Conservation (phyloP, 1,140 invertebrate genomes). For the Aphidius gifuensis region DNA sequence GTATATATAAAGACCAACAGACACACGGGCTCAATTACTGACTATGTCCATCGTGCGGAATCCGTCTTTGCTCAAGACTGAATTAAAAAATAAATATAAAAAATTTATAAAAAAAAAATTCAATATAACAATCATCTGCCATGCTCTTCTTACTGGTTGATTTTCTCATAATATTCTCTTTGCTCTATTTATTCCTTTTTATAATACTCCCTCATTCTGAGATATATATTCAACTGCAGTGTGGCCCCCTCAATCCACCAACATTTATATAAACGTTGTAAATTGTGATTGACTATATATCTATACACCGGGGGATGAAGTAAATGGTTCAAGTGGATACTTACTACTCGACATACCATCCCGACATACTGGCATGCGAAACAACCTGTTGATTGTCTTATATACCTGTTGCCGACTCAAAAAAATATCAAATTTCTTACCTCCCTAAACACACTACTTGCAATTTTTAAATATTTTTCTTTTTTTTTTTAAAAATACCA, state of each 20-base stretch:
- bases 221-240: not conserved
- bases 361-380: slow-evolving; percentile 42
- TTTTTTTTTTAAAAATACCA: not conserved
- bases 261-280: too few species aligned
- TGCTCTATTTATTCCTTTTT: too few species aligned
- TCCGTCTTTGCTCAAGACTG: not conserved
- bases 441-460: slow-evolving; percentile 21
- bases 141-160: not conserved
- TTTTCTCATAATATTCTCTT: not conserved
- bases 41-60: slow-evolving; percentile 6
- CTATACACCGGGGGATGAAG: slow-evolving; percentile 21
- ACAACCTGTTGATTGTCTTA: slow-evolving; percentile 50
- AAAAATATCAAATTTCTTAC: not conserved
- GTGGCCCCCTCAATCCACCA: not conserved
- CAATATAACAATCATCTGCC: not conserved
- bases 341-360: slow-evolving; percentile 33
- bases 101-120: too few species aligned
- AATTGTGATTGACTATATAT: not conserved
- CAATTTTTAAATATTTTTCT: slow-evolving; percentile 34
- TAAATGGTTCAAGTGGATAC: slow-evolving; percentile 19
- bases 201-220: not conserved
- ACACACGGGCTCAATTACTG: slow-evolving; percentile 13
- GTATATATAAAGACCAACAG: too few species aligned
- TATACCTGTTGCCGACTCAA: slow-evolving; percentile 40
- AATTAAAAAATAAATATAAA: too few species aligned